These are phyloP conservation scores for Willowsia nigromaculata DNA, from an alignment of 2,888 invertebrate species.

Conservation along the genomic window DNA sequence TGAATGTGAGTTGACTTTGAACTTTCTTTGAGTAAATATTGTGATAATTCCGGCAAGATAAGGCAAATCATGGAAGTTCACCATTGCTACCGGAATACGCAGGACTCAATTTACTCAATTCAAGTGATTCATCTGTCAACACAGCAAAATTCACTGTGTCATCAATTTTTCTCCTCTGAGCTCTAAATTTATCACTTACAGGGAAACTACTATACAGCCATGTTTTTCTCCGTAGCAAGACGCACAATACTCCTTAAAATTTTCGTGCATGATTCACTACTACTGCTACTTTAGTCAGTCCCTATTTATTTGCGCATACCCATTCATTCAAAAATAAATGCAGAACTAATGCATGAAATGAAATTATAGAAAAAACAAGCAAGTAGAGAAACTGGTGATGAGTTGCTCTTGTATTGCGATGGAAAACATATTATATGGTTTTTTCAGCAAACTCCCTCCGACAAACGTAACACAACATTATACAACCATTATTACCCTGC, in stretches of 20 bases:
- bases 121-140: not conserved
- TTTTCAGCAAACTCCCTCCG: not conserved
- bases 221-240: not conserved
- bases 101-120: too few relatives aligned
- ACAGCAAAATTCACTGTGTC: not conserved
- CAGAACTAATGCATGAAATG: not conserved
- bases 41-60: too few relatives aligned
- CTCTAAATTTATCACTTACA: not conserved
- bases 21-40: too few relatives aligned
- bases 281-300: not conserved
- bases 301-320: constrained; percentile 18
- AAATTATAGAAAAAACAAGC: not conserved
- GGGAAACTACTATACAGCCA: not conserved
- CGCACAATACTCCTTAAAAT: too few relatives aligned
- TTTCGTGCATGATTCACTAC: not conserved
- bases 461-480: not conserved
- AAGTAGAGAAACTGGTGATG: not conserved
- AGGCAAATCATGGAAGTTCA: too few relatives aligned
- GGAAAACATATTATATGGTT: not conserved
- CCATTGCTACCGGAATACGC: too few relatives aligned
- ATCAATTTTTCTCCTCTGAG: not conserved
- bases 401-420: not conserved
- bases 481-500: not conserved
- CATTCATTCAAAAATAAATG: constrained; percentile 33
- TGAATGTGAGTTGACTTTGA: too few relatives aligned